These are phyloP conservation scores for Tigriopus californicus DNA, from an alignment of 2,888 invertebrate genomes.

Conservation along the genomic window DNA sequence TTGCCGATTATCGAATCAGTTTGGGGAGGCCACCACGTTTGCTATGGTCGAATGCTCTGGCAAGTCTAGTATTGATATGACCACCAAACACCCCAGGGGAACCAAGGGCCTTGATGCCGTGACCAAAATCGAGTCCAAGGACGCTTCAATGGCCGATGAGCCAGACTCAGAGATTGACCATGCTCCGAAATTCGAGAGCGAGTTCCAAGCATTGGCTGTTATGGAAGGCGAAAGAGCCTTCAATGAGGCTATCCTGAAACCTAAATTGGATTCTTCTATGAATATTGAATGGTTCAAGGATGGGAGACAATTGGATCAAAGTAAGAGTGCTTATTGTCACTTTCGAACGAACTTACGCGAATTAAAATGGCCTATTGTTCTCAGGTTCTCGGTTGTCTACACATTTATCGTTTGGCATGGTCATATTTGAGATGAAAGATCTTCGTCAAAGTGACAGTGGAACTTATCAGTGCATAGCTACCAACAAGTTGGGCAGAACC, in stretches of 20 bases:
- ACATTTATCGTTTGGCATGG: slow-evolving; percentile 70
- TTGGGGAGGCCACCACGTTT: slow-evolving; percentile 78
- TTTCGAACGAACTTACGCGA: too few relatives aligned
- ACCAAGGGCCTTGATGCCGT: slow-evolving; percentile 76
- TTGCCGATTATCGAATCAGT: slow-evolving; percentile 68
- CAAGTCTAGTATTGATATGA: slow-evolving; percentile 55
- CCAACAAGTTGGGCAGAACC: slow-evolving; percentile 69
- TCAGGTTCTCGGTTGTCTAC: too few relatives aligned
- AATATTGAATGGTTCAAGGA: slow-evolving; percentile 91
- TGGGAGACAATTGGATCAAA: slow-evolving; percentile 41
- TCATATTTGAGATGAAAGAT: slow-evolving; percentile 83
- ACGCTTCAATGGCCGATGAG: slow-evolving; percentile 47
- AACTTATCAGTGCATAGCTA: slow-evolving; percentile 66
- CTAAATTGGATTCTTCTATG: slow-evolving; percentile 83
- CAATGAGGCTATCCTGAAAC: slow-evolving; percentile 87
- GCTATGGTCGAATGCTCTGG: slow-evolving; percentile 66
- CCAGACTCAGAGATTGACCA: neutral
- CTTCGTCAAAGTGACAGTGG: slow-evolving; percentile 84
- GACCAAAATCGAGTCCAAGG: slow-evolving; percentile 61
- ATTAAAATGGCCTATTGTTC: too few relatives aligned
- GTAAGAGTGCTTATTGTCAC: too few relatives aligned
- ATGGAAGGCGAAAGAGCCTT: slow-evolving; percentile 92
- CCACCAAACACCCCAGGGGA: slow-evolving; percentile 87
- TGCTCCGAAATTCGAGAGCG: slow-evolving; percentile 73
- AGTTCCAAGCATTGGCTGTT: slow-evolving; percentile 62